Percentiles rank a stretch among this genome's conserved stretches.
Conservation (phyloP, 2,797 vertebrate genomes). For the Oreortyx pictus region DNA sequence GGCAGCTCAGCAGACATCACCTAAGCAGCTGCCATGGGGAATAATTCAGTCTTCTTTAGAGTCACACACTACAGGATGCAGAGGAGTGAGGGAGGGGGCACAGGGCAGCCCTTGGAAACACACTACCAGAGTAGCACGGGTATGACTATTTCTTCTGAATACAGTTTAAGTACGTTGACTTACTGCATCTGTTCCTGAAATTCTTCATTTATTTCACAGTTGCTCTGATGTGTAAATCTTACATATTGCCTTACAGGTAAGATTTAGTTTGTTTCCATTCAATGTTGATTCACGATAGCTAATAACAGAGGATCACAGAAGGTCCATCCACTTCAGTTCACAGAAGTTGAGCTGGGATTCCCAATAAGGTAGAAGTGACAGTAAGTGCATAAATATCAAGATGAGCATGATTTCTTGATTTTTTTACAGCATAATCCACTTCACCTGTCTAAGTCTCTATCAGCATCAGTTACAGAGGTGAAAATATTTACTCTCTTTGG, state of each 20-base stretch:
- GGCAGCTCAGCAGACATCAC: neutral
- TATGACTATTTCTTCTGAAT: neutral
- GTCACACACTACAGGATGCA: neutral
- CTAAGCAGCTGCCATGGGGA: neutral
- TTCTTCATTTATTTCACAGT: neutral
- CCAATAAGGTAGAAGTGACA: neutral
- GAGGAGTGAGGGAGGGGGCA: neutral
- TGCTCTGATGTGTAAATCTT: neutral
- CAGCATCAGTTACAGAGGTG: neutral
- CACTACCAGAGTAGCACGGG: neutral
- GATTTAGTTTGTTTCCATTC: neutral
- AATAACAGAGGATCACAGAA: neutral
- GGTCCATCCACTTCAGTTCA: neutral
- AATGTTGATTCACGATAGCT: neutral
- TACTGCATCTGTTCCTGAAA: neutral
- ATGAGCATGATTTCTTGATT: slow-evolving; percentile 14
- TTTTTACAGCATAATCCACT: slow-evolving; percentile 26
- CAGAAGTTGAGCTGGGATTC: neutral
- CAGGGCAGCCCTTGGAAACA: neutral
- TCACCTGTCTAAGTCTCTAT: neutral
- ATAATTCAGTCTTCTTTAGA: neutral
- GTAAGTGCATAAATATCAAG: slow-evolving; percentile 4
- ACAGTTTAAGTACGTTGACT: neutral
- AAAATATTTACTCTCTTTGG: slow-evolving; percentile 42
- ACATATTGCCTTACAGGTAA: neutral